A percentile compares a stretch with the other conserved stretches of the same genome.
Conservation (phyloP, 2,888 invertebrate genomes). For the Lycia hirtaria region DNA sequence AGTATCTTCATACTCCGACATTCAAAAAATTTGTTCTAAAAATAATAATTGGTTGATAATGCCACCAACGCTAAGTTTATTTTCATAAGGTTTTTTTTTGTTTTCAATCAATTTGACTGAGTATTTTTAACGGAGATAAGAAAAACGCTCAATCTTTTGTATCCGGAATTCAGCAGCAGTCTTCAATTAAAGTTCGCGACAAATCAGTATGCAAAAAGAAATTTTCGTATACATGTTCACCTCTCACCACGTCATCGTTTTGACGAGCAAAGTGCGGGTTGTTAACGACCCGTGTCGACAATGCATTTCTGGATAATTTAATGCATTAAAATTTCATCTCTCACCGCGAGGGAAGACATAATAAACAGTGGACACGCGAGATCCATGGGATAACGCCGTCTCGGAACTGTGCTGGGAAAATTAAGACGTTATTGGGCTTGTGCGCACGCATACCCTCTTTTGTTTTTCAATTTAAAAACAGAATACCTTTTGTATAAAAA, state of each 20-base stretch:
- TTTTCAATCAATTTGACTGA: too few relatives aligned
- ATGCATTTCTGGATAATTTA: slow-evolving; percentile 60
- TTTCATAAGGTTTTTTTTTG: too few relatives aligned
- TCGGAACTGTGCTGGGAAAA: slow-evolving; percentile 37
- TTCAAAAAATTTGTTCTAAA: too few relatives aligned
- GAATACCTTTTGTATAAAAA: too few relatives aligned
- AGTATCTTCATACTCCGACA: too few relatives aligned
- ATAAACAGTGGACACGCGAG: slow-evolving; percentile 60
- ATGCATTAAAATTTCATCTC: slow-evolving; percentile 58
- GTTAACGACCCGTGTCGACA: slow-evolving; percentile 58
- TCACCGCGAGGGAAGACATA: slow-evolving; percentile 49
- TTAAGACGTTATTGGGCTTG: slow-evolving; percentile 30
- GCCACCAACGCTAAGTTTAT: too few relatives aligned
- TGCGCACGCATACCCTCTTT: slow-evolving; percentile 17
- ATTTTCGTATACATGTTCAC: slow-evolving; percentile 49
- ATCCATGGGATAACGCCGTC: slow-evolving; percentile 35
- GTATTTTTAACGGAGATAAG: too few relatives aligned
- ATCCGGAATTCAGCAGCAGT: background rate
- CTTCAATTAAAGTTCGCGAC: slow-evolving; percentile 30
- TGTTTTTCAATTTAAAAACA: too few relatives aligned
- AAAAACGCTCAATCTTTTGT: too few relatives aligned
- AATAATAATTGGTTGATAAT: too few relatives aligned
- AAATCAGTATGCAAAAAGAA: slow-evolving; percentile 54
- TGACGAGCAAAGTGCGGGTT: slow-evolving; percentile 59
- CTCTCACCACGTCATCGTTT: slow-evolving; percentile 54